These are phyloP conservation scores for Sarcophaga subvicina DNA, from an alignment of 2,888 invertebrate genomes.

Conservation along the genomic window DNA sequence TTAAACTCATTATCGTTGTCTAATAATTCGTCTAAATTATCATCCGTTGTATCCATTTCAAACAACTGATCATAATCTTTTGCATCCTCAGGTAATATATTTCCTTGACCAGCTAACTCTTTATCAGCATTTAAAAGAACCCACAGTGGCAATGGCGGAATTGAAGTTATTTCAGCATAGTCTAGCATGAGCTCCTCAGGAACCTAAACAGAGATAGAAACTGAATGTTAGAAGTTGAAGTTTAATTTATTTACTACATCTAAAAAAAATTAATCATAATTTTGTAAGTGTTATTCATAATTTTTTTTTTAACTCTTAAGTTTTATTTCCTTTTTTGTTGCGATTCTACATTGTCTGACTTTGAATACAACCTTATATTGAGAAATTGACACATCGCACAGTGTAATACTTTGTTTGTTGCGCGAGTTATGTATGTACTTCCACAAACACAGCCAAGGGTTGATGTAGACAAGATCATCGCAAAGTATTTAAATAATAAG, in stretches of 20 bases:
- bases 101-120: slow-evolving; percentile 84
- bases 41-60: slow-evolving; percentile 90
- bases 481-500: too few relatives aligned
- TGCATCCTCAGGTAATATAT: slow-evolving; percentile 73
- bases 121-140: slow-evolving; percentile 97
- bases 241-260: background rate
- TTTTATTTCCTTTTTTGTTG: too few relatives aligned
- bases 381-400: too few relatives aligned
- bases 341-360: too few relatives aligned
- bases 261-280: too few relatives aligned
- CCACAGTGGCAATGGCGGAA: slow-evolving; percentile 98
- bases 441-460: too few relatives aligned
- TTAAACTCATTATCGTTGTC: slow-evolving; percentile 88
- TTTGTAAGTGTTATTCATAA: too few relatives aligned
- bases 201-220: slow-evolving; percentile 80
- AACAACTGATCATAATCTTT: slow-evolving; percentile 95
- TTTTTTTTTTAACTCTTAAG: too few relatives aligned
- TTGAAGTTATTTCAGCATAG: slow-evolving; percentile 98
- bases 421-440: too few relatives aligned
- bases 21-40: slow-evolving; percentile 90
- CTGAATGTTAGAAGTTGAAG: background rate
- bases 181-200: slow-evolving; percentile 94
- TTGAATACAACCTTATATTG: too few relatives aligned
- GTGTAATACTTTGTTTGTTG: too few relatives aligned
- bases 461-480: too few relatives aligned